Conservation (phyloP, 2,888 invertebrate species). For the Drosophila picticornis region DNA sequence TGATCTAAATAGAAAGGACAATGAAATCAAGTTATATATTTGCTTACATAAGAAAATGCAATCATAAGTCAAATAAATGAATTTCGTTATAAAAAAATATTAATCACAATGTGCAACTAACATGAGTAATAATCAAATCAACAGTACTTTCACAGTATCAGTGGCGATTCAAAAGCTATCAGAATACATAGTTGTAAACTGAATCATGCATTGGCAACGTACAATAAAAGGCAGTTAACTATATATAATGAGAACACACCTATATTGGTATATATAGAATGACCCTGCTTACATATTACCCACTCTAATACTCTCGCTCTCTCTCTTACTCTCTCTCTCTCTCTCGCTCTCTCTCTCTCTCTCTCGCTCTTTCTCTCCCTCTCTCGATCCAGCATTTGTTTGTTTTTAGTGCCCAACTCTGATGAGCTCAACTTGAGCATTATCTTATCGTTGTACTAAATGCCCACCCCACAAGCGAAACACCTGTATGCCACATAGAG, state of each 20-base stretch:
- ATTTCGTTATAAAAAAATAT: constrained; percentile 10
- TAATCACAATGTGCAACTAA: constrained; percentile 30
- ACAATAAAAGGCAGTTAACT: constrained; percentile 9
- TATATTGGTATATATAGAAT: constrained; percentile 2
- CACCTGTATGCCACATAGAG: constrained; percentile 48
- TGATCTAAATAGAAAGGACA: neutral
- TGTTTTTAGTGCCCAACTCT: constrained; percentile 63
- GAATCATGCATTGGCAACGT: constrained; percentile 51
- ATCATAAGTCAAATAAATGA: neutral
- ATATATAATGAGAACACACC: constrained; percentile 2
- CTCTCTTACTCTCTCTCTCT: neutral
- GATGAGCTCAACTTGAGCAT: constrained; percentile 26
- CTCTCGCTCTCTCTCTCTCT: neutral
- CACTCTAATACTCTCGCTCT: neutral
- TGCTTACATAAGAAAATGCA: neutral
- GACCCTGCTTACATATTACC: constrained; percentile 1
- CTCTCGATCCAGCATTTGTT: constrained; percentile 40
- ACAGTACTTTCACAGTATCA: constrained; percentile 10
- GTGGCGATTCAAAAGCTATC: constrained; percentile 39
- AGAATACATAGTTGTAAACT: constrained; percentile 53
- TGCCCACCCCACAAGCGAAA: constrained; percentile 25
- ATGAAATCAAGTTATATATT: neutral
- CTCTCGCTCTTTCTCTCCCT: neutral
- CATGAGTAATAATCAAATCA: constrained; percentile 34
- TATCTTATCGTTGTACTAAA: constrained; percentile 63